Base-by-base conservation (phyloP, 2,113 vertebrate genomes). In the Engraulis encrasicolus region DNA sequence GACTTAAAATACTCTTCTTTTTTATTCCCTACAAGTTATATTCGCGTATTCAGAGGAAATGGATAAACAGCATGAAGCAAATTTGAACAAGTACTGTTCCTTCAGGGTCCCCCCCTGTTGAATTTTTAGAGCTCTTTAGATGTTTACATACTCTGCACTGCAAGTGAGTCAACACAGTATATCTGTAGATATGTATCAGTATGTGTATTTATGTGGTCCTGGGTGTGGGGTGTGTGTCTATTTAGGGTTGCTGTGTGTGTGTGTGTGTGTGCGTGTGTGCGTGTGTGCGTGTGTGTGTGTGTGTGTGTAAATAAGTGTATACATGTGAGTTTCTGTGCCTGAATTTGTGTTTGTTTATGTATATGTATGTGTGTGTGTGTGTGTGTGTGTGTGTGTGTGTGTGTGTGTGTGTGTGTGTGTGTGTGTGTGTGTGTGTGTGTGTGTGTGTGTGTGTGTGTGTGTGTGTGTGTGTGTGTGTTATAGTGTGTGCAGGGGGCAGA, bases 361-460 rank as follows among this genome's bases (percentile, higher is more conserved):
- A 18, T 17, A 34, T 74, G 27, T 27, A 14, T 17, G 14, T 17
- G 66, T 89, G n/a, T 81, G 80, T 78, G 80, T 88, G 78, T 50
- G 84, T 23, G 81, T 86, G 82, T 87, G 82, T 19, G 38, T 77
- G 85, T 36, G 36, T 84, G 61, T 6, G 81, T 87, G 87, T 38
- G 48, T 17, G 34, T 20, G 31, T 85, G 79, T 83, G 88, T 85
- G 82, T 84, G 80, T 85, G 38, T 86, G 45, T 61, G 80, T 38
- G 81, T 84, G 80, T 85, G 86, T 87, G 66, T 78, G 58, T 54
- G 82, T 84, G 83, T 86, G 86, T 14, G 11, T 89, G 81, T 89
- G 84, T 89, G 89, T 88, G 87, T 79, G 71, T 78, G 87, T 81
- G 82, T 89, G 87, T 88, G 83, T 88, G 90, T 88, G 83, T 78